phyloP scores from a whole-genome alignment of 1,140 invertebrate genomes.

The Cherax destructor region DNA sequence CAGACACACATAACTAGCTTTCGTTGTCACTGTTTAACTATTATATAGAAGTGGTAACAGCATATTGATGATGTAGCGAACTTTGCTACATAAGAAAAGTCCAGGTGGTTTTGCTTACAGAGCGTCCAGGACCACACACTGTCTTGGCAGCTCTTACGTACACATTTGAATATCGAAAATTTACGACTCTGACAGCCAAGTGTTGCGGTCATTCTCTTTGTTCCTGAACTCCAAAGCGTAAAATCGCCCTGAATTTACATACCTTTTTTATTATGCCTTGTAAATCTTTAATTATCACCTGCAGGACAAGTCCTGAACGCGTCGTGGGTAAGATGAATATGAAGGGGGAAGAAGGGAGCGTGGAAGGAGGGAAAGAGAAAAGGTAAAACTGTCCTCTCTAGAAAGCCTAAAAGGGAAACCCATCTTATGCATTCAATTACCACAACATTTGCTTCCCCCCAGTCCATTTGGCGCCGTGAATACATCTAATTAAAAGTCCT shows the following conservation, averaged over 20 bases:
- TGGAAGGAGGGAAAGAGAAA: background rate
- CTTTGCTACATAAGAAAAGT: no score
- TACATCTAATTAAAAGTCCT: background rate
- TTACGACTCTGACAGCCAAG: background rate
- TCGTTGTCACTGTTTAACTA: background rate
- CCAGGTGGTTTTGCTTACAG: no score
- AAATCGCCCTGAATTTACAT: slow-evolving; percentile 3
- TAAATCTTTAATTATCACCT: background rate
- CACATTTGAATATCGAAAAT: background rate
- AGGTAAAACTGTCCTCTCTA: background rate
- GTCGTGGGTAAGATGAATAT: background rate
- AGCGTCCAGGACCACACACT: background rate
- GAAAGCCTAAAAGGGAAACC: background rate
- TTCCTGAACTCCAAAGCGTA: background rate
- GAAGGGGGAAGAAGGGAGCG: background rate
- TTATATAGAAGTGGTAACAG: no score
- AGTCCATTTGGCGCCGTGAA: background rate
- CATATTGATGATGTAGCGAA: no score
- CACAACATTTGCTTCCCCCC: background rate
- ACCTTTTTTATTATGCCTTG: background rate
- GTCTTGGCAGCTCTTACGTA: background rate
- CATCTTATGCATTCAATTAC: background rate
- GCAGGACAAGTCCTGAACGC: background rate
- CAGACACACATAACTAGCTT: no score
- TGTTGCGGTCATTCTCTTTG: background rate